Conservation (phyloP, 2,888 invertebrate genomes). For the Hypomecis punctinalis region DNA sequence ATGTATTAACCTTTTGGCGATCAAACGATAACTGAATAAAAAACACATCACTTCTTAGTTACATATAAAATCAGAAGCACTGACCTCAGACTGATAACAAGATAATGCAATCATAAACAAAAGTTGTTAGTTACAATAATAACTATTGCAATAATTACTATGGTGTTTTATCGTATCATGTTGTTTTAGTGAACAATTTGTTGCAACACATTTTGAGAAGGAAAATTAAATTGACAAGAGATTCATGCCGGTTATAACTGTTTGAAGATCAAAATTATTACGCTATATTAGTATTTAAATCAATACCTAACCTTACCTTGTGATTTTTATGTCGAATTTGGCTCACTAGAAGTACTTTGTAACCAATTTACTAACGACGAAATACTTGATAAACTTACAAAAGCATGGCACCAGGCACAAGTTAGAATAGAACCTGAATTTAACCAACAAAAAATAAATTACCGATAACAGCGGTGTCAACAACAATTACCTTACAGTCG, state of each 20-base stretch:
- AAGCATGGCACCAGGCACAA: not conserved
- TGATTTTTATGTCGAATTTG: not conserved
- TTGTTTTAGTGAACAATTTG: not conserved
- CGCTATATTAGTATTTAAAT: not conserved
- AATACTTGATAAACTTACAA: not conserved
- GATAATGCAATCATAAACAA: conserved; percentile 75
- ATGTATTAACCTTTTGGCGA: conserved; percentile 39
- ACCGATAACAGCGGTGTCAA: conserved; percentile 1
- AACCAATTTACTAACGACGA: not conserved
- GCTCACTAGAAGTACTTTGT: not conserved
- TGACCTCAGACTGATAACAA: conserved; percentile 68
- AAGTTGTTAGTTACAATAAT: conserved; percentile 53
- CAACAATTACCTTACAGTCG: conserved; percentile 62
- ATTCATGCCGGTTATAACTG: not conserved
- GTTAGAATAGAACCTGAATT: not conserved
- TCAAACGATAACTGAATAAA: conserved; percentile 54
- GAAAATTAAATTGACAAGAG: not conserved
- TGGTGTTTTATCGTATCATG: not conserved
- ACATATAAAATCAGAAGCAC: conserved; percentile 52
- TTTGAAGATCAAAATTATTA: not conserved
- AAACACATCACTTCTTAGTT: conserved; percentile 16
- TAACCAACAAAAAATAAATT: not conserved
- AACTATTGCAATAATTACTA: conserved; percentile 40
- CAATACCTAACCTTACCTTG: not conserved
- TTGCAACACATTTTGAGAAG: not conserved